Conservation (phyloP, 2,113 vertebrate genomes). For the Ardeotis arabs region DNA sequence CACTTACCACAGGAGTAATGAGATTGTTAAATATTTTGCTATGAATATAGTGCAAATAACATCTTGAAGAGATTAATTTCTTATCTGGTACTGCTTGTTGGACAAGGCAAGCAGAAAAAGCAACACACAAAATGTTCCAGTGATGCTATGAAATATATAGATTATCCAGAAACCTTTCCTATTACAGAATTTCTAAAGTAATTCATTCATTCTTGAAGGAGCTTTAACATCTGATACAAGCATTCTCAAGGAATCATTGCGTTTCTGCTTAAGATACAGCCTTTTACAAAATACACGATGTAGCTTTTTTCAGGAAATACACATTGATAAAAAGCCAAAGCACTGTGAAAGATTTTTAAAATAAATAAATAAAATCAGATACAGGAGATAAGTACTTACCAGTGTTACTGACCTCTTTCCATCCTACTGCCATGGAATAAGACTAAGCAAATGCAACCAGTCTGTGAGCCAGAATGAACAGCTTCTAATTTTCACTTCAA, state of each 20-base stretch:
- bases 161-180: slow-evolving; percentile 47
- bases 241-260: slow-evolving; percentile 51
- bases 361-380: slow-evolving; percentile 28
- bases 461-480: slow-evolving; percentile 69
- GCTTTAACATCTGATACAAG: slow-evolving; percentile 45
- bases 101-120: slow-evolving; percentile 45
- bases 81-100: slow-evolving; percentile 13
- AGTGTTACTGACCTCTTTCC: slow-evolving; percentile 70
- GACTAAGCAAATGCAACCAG: slow-evolving; percentile 63
- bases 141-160: slow-evolving; percentile 43
- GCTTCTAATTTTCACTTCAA: slow-evolving; percentile 79
- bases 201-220: slow-evolving; percentile 56
- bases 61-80: neutral
- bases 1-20: neutral
- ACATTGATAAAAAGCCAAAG: slow-evolving; percentile 29
- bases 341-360: slow-evolving; percentile 7
- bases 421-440: slow-evolving; percentile 46
- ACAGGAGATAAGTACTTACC: slow-evolving; percentile 75
- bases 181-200: slow-evolving; percentile 60
- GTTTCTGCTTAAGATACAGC: slow-evolving; percentile 19
- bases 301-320: slow-evolving; percentile 2
- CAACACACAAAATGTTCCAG: slow-evolving; percentile 22
- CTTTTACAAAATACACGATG: neutral
- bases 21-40: slow-evolving; percentile 31
- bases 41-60: slow-evolving; percentile 11